A percentile compares a stretch with the other conserved stretches of the same genome.
phyloP scores from a whole-genome alignment of 2,888 invertebrate genomes.

The Steromphala cineraria region DNA sequence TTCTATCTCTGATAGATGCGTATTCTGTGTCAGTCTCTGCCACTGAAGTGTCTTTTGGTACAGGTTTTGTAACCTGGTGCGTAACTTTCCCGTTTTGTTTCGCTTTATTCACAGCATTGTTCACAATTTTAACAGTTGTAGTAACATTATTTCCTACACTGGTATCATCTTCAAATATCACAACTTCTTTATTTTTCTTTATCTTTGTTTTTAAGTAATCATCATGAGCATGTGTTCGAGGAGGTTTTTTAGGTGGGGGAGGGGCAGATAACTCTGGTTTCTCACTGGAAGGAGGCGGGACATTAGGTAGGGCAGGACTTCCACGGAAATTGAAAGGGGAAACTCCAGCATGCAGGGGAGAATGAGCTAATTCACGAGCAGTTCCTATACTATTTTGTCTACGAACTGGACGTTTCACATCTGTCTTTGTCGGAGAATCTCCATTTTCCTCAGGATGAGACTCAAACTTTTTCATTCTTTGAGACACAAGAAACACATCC shows the following conservation, averaged over 20 bases:
- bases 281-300: not conserved
- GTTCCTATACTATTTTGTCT: slow-evolving; percentile 17
- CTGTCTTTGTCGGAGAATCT: not conserved
- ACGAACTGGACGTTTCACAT: not conserved
- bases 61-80: not conserved
- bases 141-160: not conserved
- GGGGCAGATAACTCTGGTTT: not conserved
- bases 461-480: not conserved
- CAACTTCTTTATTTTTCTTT: slow-evolving; percentile 25
- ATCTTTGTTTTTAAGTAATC: slow-evolving; percentile 57
- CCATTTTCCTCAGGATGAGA: not conserved
- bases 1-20: slow-evolving; percentile 18
- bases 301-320: not conserved
- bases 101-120: not conserved
- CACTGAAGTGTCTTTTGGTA: not conserved
- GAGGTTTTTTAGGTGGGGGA: slow-evolving; percentile 60
- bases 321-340: not conserved
- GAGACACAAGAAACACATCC: not conserved
- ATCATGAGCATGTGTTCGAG: slow-evolving; percentile 65
- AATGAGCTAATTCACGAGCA: not conserved
- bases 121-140: not conserved
- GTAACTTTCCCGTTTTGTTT: slow-evolving; percentile 10
- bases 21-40: not conserved
- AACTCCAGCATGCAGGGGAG: not conserved
- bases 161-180: not conserved